Conservation (phyloP, 2,797 vertebrate genomes). For the Poecilia picta region DNA sequence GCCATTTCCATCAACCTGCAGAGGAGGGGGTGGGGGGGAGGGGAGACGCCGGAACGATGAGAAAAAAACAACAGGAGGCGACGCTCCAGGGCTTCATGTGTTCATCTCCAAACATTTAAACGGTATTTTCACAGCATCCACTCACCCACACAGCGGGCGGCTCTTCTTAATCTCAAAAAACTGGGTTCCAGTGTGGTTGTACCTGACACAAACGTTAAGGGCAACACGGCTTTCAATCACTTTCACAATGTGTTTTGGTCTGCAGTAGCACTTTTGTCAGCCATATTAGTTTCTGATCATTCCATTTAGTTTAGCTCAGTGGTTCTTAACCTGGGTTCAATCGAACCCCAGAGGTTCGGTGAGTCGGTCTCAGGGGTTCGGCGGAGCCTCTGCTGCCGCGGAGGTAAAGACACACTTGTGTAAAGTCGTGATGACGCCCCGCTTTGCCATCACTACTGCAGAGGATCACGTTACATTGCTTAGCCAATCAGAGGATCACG, state of each 20-base stretch:
- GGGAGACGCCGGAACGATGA: neutral
- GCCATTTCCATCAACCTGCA: slow-evolving; percentile 96
- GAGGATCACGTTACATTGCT: too few species aligned
- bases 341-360: too few species aligned
- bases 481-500: too few species aligned
- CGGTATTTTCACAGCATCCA: slow-evolving; percentile 2
- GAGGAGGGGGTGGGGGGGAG: slow-evolving; percentile 35
- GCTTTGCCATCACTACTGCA: too few species aligned
- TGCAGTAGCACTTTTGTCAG: neutral
- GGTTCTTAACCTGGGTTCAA: too few species aligned
- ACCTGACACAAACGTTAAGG: slow-evolving; percentile 82
- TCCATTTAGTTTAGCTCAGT: neutral
- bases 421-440: too few species aligned
- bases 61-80: neutral
- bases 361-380: too few species aligned
- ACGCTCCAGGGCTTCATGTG: neutral
- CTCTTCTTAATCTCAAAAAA: slow-evolving; percentile 98
- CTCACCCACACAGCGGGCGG: slow-evolving; percentile 94
- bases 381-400: too few species aligned
- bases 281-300: neutral
- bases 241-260: neutral
- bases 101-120: too few species aligned
- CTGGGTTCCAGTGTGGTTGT: slow-evolving; percentile 98
- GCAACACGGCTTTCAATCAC: neutral
- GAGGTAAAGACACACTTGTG: too few species aligned